phyloP scores from a whole-genome alignment of 92 coral and sea anemone genomes.

The Epizoanthus ramosus region DNA sequence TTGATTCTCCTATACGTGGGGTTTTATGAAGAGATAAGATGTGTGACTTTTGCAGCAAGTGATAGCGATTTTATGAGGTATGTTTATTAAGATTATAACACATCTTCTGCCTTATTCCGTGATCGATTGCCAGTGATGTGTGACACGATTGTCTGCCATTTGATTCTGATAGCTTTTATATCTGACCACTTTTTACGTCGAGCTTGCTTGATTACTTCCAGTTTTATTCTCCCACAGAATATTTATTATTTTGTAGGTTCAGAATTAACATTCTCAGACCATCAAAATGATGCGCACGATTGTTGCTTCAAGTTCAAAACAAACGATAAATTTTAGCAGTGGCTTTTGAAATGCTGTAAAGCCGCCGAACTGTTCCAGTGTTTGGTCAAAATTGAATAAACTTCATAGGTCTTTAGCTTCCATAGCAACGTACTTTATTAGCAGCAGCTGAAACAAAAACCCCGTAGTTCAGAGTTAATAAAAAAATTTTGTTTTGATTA shows the following conservation, averaged over 20 bases:
- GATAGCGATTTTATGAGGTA: conserved; percentile 28
- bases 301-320: background rate
- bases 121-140: conserved; percentile 39
- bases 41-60: conserved; percentile 28
- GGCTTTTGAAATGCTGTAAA: conserved; percentile 26
- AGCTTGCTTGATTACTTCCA: conserved; percentile 5
- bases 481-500: conserved; percentile 4
- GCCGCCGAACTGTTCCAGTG: background rate
- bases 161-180: conserved; percentile 10
- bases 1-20: background rate
- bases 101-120: conserved; percentile 32
- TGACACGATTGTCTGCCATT: conserved; percentile 32
- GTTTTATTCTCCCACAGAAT: conserved; percentile 12
- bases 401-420: background rate
- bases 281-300: background rate
- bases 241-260: background rate
- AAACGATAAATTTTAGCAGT: background rate
- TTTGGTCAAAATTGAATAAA: conserved; percentile 3
- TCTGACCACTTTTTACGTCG: conserved; percentile 15
- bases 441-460: background rate
- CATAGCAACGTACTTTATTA: conserved; percentile 34
- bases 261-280: background rate
- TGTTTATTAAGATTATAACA: conserved; percentile 29
- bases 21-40: conserved; percentile 20
- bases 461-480: conserved; percentile 8